Conservation (phyloP, 2,113 vertebrate species). For the Plecotus auritus region DNA sequence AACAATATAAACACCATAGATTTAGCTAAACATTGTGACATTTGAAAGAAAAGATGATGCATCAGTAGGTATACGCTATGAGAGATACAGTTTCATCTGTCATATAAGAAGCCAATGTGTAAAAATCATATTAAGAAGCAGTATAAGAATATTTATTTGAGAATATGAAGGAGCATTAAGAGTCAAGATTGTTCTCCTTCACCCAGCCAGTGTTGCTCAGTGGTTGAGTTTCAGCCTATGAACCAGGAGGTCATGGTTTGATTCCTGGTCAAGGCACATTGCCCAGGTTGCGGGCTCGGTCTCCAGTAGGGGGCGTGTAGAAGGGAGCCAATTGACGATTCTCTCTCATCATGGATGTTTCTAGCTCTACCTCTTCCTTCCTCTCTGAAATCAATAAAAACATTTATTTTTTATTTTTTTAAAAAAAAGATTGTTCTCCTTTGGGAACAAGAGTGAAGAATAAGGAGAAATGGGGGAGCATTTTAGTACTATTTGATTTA, state of each 20-base stretch:
- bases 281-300: too few relatives aligned
- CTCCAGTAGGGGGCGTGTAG: too few relatives aligned
- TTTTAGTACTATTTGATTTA: slow-evolving; percentile 3
- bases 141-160: not conserved
- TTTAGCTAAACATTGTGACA: not conserved
- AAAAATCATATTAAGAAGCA: not conserved
- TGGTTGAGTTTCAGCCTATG: too few relatives aligned
- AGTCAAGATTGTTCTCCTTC: not conserved
- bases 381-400: too few relatives aligned
- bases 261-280: too few relatives aligned
- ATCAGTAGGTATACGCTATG: not conserved
- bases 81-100: not conserved
- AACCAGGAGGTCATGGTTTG: too few relatives aligned
- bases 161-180: not conserved
- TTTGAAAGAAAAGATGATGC: not conserved
- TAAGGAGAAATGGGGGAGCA: not conserved
- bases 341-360: too few relatives aligned
- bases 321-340: too few relatives aligned
- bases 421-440: not conserved
- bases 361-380: too few relatives aligned
- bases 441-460: not conserved
- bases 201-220: too few relatives aligned
- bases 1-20: not conserved
- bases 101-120: not conserved
- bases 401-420: too few relatives aligned